Percentiles rank a stretch among this genome's conserved stretches.
These are phyloP conservation scores for Mystacornis crossleyi DNA, from an alignment of 2,113 vertebrate species.

Conservation along the genomic window DNA sequence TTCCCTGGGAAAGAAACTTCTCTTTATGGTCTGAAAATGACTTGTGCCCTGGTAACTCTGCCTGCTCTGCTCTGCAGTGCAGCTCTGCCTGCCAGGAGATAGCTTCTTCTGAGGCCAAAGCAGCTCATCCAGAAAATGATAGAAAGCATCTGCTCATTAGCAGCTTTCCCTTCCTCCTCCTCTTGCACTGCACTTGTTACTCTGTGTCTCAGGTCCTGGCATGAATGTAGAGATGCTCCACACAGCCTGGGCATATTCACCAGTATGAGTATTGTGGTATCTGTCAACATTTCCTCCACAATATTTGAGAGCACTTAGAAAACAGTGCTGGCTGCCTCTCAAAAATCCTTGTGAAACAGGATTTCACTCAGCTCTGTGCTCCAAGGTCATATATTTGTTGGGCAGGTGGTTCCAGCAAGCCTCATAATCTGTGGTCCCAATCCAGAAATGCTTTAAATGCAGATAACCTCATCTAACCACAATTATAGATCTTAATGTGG, in stretches of 20 bases:
- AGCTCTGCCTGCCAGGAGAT: not conserved
- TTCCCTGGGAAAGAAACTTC: not conserved
- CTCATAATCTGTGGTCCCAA: not conserved
- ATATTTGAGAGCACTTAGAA: not conserved
- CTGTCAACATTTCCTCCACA: not conserved
- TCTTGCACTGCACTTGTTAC: not conserved
- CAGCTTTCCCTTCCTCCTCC: not conserved
- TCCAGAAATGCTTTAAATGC: not conserved
- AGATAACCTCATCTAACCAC: not conserved
- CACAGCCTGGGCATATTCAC: not conserved
- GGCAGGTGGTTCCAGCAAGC: accelerated
- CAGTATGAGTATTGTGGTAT: not conserved
- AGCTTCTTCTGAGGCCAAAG: not conserved
- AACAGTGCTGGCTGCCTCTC: not conserved
- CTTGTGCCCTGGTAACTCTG: not conserved
- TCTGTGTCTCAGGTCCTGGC: not conserved
- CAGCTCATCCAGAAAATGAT: not conserved
- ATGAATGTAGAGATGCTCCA: not conserved
- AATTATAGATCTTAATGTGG: not conserved
- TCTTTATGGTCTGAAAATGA: not conserved
- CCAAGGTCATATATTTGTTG: not conserved
- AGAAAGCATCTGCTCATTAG: not conserved
- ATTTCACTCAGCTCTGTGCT: not conserved
- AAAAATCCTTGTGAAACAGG: not conserved
- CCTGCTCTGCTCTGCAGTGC: accelerated